Evolutionary conservation across 1,140 invertebrate genomes (phyloP), one percentile per base, ranked within the genome.

Genomic region (Panulirus ornatus): DNA sequence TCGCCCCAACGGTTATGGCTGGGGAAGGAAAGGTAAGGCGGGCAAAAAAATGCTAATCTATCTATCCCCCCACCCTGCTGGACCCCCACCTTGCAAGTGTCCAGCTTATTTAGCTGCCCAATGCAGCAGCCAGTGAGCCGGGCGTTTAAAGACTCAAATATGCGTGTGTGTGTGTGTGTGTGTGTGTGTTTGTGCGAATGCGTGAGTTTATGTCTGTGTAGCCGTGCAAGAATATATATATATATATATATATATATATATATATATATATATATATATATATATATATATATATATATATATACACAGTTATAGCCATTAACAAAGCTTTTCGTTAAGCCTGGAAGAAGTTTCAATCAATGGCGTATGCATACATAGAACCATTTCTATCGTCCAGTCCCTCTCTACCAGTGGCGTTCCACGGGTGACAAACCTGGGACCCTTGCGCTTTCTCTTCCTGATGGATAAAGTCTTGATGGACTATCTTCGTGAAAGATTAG

Each of bases 141-240:
- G 11, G 27, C 2, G 38, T 79, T 16, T 11, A 14, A 22, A 11
- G 1, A 11, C 38, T 19, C 2, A 40, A 44, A 40, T 79, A 40
- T 79, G 40, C 40, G 76, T 79, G 76, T 79, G 76, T 79, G 76
- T 44, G 76, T 79, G 38, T 79, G 76, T 79, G 76, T 44, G 76
- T 79, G 38, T 79, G 76, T 79, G 76, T 79, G 34, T 71, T 71
- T 71, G 27, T 27, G 9, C 11, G 66, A 71, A 11, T 71, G 34
- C 27, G 27, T 36, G 27, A 36, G 34, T 71, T 11, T 27, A 30
- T 71, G 27, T 70, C 3, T 70, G 22, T 70, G 22, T 70, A 34
- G 5, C 3, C 22, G 22, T 70, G 22, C 22, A 34, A 8, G 22
- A 8, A 34, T 70, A 34, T 70, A 34, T 70, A 34, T 70, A 34